Evolutionary conservation across 35 echinoderm and acorn worm genomes (phyloP).

Genomic region (Strongylocentrotus purpuratus): DNA sequence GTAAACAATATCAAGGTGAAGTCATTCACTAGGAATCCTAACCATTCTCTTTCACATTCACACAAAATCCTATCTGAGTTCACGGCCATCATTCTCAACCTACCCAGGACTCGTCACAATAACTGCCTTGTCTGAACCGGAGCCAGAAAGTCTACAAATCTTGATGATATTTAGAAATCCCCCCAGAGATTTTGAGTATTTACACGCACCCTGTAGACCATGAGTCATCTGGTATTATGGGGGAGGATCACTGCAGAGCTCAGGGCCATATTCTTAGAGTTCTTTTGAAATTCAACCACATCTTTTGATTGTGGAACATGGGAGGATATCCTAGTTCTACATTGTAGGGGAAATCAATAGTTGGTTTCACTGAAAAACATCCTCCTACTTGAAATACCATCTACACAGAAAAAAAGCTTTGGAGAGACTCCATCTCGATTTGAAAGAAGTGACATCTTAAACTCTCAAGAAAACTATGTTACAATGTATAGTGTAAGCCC

Average conservation of each 20-base stretch:
- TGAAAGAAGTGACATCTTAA: too few species aligned
- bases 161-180: conserved; percentile 13
- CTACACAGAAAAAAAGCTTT: too few species aligned
- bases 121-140: neutral
- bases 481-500: too few species aligned
- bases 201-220: neutral
- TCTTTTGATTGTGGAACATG: neutral
- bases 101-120: neutral
- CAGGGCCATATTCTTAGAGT: neutral
- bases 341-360: neutral
- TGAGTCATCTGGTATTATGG: neutral
- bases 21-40: neutral
- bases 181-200: neutral
- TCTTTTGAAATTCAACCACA: conserved; percentile 5
- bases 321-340: neutral
- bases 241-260: neutral
- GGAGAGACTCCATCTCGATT: too few species aligned
- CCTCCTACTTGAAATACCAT: neutral
- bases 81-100: neutral
- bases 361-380: neutral
- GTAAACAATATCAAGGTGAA: conserved; percentile 10
- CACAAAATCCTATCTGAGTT: neutral
- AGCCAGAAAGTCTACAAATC: conserved; percentile 10
- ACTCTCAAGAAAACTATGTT: too few species aligned
- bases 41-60: neutral